These are phyloP conservation scores for Tetramorium bicarinatum DNA, from an alignment of 2,888 invertebrate species.

Conservation along the genomic window DNA sequence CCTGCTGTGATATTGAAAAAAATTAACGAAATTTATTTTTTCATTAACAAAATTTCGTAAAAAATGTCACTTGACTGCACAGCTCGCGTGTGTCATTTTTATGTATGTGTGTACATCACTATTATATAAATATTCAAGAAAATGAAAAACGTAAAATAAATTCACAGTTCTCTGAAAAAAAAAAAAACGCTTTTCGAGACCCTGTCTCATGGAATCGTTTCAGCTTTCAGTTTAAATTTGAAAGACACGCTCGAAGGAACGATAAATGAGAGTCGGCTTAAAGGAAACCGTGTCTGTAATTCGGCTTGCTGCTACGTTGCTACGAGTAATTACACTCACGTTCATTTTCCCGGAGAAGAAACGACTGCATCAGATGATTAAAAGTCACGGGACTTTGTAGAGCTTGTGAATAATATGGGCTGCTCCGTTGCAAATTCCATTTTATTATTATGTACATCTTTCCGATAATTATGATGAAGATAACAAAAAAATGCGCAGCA, in stretches of 20 bases:
- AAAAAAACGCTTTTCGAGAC: neutral
- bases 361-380: constrained; percentile 72
- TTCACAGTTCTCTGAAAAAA: neutral
- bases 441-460: neutral
- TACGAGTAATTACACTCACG: constrained; percentile 63
- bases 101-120: neutral
- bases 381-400: constrained; percentile 62
- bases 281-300: constrained; percentile 45
- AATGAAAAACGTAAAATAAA: neutral
- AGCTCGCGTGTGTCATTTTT: neutral
- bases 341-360: constrained; percentile 36
- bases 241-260: constrained; percentile 22
- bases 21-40: neutral
- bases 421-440: constrained; percentile 37
- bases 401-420: neutral
- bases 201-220: neutral
- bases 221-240: constrained; percentile 28
- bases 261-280: constrained; percentile 7
- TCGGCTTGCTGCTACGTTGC: constrained; percentile 48
- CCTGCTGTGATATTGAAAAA: neutral
- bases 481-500: constrained; percentile 7
- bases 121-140: neutral
- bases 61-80: neutral
- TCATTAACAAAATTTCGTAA: neutral
- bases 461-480: neutral